Percentiles rank a stretch among this genome's conserved stretches.
These are phyloP conservation scores for Nebria ingens DNA, from an alignment of 1,140 invertebrate species.

Conservation along the genomic window DNA sequence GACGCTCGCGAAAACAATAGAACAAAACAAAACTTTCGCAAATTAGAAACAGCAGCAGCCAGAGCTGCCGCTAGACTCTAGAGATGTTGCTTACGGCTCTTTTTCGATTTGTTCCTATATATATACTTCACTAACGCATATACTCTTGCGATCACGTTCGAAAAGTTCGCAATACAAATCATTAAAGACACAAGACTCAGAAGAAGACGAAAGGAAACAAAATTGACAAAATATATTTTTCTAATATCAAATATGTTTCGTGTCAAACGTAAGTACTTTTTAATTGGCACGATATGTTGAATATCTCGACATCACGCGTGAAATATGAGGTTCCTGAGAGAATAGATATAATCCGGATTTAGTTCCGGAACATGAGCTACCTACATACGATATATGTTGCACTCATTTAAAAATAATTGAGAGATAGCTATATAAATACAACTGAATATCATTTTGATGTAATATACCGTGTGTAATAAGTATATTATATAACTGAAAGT, in stretches of 20 bases:
- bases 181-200: neutral
- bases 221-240: neutral
- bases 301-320: neutral
- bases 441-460: neutral
- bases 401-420: too few relatives aligned
- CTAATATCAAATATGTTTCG: neutral
- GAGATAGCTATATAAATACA: neutral
- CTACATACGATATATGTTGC: too few relatives aligned
- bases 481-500: neutral
- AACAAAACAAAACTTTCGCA: neutral
- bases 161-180: neutral
- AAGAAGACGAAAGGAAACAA: neutral
- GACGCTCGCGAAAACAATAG: neutral
- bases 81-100: too few relatives aligned
- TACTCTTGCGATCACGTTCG: too few relatives aligned
- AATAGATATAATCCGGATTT: neutral
- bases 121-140: too few relatives aligned
- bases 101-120: too few relatives aligned
- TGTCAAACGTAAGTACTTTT: neutral
- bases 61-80: neutral
- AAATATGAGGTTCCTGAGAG: neutral
- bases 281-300: neutral
- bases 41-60: neutral
- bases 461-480: neutral
- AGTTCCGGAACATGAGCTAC: neutral